Conservation (phyloP, 2,888 invertebrate species). For the Cantharis lateralis region DNA sequence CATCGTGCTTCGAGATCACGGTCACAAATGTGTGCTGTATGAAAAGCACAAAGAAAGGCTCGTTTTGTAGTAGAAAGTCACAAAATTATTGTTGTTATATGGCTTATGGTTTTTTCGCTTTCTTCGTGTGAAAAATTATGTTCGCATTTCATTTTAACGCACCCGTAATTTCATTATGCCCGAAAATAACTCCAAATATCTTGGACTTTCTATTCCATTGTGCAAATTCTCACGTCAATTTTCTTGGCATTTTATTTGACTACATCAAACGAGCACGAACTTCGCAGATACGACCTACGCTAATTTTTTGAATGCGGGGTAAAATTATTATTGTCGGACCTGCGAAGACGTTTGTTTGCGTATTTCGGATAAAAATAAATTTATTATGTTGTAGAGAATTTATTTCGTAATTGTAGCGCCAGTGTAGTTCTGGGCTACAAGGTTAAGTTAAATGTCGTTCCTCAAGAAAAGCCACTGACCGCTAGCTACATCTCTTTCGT, state of each 20-base stretch:
- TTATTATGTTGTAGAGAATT: background rate
- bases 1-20: constrained; percentile 31
- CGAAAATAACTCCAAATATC: background rate
- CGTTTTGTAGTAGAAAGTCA: background rate
- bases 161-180: background rate
- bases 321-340: background rate
- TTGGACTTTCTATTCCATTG: background rate
- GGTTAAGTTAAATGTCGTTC: constrained; percentile 38
- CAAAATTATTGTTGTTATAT: background rate
- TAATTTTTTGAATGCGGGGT: constrained; percentile 6
- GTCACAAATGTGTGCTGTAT: constrained; percentile 15
- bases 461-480: constrained; percentile 36
- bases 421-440: constrained; percentile 33
- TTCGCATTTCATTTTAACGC: background rate
- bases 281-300: constrained; percentile 6
- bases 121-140: background rate
- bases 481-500: constrained; percentile 6
- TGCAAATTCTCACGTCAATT: constrained; percentile 11
- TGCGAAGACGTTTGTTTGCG: background rate
- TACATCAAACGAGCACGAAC: constrained; percentile 2
- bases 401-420: constrained; percentile 11
- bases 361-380: background rate
- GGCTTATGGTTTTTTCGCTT: background rate
- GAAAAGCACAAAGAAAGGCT: background rate
- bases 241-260: constrained; percentile 14